These are phyloP conservation scores for Oppia nitens DNA, from an alignment of 1,140 invertebrate species.

Conservation along the genomic window DNA sequence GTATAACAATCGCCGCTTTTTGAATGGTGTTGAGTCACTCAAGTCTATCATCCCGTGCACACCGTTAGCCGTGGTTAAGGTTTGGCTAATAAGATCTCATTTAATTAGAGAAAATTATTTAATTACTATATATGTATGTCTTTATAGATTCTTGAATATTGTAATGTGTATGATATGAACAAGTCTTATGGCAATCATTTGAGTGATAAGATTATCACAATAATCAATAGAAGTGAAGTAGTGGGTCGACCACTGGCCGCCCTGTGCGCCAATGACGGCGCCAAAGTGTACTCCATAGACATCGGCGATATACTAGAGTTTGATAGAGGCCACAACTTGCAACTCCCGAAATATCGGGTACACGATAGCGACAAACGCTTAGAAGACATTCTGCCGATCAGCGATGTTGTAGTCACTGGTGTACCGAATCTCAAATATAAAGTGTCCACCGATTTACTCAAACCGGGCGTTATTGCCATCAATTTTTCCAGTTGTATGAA, in stretches of 20 bases:
- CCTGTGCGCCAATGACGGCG: constrained; percentile 14
- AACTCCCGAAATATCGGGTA: constrained; percentile 8
- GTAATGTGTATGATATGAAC: constrained; percentile 12
- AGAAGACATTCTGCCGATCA: constrained; percentile 11
- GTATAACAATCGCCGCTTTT: constrained; percentile 15
- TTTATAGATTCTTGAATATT: constrained; percentile 6
- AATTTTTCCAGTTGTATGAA: constrained; percentile 14
- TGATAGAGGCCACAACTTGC: constrained; percentile 1
- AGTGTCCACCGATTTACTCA: constrained; percentile 8
- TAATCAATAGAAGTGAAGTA: constrained; percentile 17
- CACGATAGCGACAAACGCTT: constrained; percentile 1
- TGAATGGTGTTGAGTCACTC: constrained; percentile 9
- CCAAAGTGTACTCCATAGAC: constrained; percentile 14
- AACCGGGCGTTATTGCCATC: constrained; percentile 11
- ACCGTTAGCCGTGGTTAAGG: constrained; percentile 16
- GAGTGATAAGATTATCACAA: constrained; percentile 13
- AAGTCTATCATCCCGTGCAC: constrained; percentile 17
- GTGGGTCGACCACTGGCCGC: constrained; percentile 15
- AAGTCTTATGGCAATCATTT: constrained; percentile 15
- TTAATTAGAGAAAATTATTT: too few species aligned
- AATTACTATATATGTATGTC: background rate
- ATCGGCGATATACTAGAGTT: constrained; percentile 12
- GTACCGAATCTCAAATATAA: constrained; percentile 10
- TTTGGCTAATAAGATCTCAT: too few species aligned
- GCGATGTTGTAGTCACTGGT: constrained; percentile 14